Percentiles rank a stretch among this genome's conserved stretches.
These are phyloP conservation scores for Elegia similella DNA, from an alignment of 2,888 invertebrate species.

Conservation along the genomic window DNA sequence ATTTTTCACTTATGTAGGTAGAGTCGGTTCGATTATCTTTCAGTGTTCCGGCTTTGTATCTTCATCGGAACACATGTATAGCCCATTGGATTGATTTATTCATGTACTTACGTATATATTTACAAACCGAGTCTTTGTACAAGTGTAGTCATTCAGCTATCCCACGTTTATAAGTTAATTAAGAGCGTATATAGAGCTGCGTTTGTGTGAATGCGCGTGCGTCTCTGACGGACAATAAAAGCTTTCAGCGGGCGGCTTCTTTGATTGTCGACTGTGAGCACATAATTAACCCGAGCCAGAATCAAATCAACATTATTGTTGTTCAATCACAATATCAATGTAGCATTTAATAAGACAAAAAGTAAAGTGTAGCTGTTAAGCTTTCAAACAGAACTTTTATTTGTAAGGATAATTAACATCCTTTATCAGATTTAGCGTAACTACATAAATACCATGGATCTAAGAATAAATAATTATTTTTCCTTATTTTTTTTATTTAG, in stretches of 20 bases:
- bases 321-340: constrained; percentile 5
- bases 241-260: constrained; percentile 64
- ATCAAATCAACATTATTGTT: constrained; percentile 8
- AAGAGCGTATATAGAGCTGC: constrained; percentile 52
- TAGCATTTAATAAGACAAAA: background rate
- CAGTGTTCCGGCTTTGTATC: background rate
- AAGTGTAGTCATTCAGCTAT: constrained; percentile 40
- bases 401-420: too few species aligned
- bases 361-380: too few species aligned
- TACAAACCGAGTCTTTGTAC: constrained; percentile 38
- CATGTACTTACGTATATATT: background rate
- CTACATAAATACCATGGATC: too few species aligned
- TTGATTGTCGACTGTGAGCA: constrained; percentile 44
- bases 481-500: too few species aligned
- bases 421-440: too few species aligned
- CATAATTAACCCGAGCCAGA: constrained; percentile 28
- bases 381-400: too few species aligned
- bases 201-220: constrained; percentile 47
- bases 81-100: background rate
- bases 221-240: constrained; percentile 58
- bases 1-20: too few species aligned
- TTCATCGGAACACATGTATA: background rate
- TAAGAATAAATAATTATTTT: too few species aligned
- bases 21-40: background rate
- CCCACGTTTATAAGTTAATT: constrained; percentile 64